phyloP scores from a whole-genome alignment of 1,140 invertebrate genomes.

The Cecropterus lyciades region DNA sequence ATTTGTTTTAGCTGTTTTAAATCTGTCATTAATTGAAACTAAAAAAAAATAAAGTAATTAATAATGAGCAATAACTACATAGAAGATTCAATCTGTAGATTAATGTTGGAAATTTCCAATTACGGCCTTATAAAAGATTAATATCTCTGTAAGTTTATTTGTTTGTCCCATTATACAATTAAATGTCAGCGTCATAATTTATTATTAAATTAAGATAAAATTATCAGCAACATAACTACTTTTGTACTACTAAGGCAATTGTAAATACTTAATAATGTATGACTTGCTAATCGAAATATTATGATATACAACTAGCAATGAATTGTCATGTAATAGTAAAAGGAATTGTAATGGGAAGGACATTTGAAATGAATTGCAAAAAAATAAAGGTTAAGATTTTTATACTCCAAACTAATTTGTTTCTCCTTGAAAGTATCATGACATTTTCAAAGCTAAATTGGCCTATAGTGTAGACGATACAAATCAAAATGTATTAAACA shows the following conservation, averaged over 20 bases:
- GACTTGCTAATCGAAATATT: background rate
- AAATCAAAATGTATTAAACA: constrained; percentile 14
- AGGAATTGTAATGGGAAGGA: background rate
- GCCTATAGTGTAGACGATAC: background rate
- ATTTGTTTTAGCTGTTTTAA: too few species aligned
- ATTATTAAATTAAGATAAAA: constrained; percentile 34
- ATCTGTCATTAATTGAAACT: too few species aligned
- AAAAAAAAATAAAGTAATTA: too few species aligned
- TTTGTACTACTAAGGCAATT: constrained; percentile 43
- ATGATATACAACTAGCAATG: too few species aligned
- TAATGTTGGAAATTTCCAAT: background rate
- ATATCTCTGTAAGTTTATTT: constrained; percentile 1
- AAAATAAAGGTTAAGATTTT: background rate
- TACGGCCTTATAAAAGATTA: background rate
- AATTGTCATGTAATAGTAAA: background rate
- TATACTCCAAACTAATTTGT: background rate
- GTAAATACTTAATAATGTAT: constrained; percentile 46
- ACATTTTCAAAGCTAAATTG: background rate
- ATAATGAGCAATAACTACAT: too few species aligned
- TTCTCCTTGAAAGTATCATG: background rate
- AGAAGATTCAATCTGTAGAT: background rate
- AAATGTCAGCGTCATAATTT: constrained; percentile 38
- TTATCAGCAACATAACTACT: constrained; percentile 36
- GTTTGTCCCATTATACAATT: constrained; percentile 37
- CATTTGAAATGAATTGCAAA: background rate